phyloP scores from a whole-genome alignment of 2,888 invertebrate genomes.

The Aleiodes leptofemur region DNA sequence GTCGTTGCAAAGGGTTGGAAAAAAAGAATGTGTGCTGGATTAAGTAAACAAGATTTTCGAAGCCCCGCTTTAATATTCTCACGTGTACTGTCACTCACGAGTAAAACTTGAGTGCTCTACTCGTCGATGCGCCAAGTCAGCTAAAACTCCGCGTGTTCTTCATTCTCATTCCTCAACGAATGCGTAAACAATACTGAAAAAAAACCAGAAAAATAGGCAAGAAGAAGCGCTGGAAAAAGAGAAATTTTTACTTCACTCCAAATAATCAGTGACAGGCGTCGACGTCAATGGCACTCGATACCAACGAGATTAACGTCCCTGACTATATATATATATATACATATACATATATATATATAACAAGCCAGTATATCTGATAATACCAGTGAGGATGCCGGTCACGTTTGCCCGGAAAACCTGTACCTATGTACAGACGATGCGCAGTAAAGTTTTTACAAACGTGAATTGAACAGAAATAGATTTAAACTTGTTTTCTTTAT shows the following conservation, averaged over 20 bases:
- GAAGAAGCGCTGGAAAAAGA: no score
- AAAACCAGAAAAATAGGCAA: no score
- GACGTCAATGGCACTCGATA: neutral
- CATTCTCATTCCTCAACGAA: no score
- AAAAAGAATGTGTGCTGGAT: conserved; percentile 54
- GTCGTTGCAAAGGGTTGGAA: neutral
- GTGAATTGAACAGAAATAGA: conserved; percentile 14
- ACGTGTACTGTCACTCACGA: conserved; percentile 39
- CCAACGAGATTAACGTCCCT: conserved; percentile 14
- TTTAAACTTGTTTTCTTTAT: neutral
- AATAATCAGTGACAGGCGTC: conserved; percentile 1
- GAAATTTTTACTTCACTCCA: neutral
- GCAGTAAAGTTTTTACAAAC: conserved; percentile 2
- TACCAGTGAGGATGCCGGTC: conserved; percentile 20
- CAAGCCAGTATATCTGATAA: conserved; percentile 13
- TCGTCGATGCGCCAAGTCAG: neutral
- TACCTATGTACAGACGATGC: conserved; percentile 1
- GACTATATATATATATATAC: neutral
- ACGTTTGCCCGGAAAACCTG: conserved; percentile 27
- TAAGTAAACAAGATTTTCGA: conserved; percentile 66
- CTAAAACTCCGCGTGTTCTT: no score
- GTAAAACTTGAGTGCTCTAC: conserved; percentile 16
- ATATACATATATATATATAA: conserved; percentile 2
- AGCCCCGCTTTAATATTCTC: conserved; percentile 52
- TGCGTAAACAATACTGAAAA: no score